Percentiles rank a stretch among this genome's conserved stretches.
These are phyloP conservation scores for Creontiades dilutus DNA, from an alignment of 2,888 invertebrate genomes.

Conservation along the genomic window DNA sequence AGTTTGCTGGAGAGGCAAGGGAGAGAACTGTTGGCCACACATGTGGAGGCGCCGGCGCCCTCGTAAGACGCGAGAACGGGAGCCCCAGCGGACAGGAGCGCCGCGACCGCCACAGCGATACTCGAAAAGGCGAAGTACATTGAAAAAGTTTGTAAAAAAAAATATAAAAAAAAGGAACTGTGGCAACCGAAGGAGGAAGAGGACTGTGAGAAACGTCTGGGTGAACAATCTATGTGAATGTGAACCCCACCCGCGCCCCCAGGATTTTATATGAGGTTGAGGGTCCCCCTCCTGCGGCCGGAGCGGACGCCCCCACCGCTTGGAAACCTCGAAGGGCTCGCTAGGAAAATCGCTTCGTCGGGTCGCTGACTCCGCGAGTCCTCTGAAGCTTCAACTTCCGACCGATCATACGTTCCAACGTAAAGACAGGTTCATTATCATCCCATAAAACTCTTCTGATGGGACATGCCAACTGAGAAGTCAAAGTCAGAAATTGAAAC, in stretches of 20 bases:
- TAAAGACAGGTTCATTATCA: no score
- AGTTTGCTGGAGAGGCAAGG: conserved; percentile 68
- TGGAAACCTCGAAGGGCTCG: not conserved
- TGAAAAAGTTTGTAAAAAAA: not conserved
- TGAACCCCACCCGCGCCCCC: not conserved
- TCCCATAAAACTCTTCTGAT: no score
- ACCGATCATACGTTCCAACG: no score
- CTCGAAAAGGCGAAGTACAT: not conserved
- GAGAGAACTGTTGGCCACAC: conserved; percentile 72
- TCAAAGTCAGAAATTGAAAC: no score
- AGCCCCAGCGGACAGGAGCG: not conserved
- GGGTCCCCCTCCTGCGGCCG: conserved; percentile 7
- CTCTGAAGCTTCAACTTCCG: no score
- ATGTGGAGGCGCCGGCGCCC: not conserved
- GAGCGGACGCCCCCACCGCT: not conserved
- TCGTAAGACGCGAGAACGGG: not conserved
- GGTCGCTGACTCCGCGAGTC: no score
- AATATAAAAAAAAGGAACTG: not conserved
- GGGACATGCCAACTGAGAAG: no score
- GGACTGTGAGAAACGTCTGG: not conserved
- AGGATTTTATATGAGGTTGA: conserved; percentile 31
- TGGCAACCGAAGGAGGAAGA: not conserved
- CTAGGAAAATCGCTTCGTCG: not conserved
- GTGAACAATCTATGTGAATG: not conserved
- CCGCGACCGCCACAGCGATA: not conserved